Conservation (phyloP, 2,797 vertebrate genomes). For the Microhierax caerulescens region DNA sequence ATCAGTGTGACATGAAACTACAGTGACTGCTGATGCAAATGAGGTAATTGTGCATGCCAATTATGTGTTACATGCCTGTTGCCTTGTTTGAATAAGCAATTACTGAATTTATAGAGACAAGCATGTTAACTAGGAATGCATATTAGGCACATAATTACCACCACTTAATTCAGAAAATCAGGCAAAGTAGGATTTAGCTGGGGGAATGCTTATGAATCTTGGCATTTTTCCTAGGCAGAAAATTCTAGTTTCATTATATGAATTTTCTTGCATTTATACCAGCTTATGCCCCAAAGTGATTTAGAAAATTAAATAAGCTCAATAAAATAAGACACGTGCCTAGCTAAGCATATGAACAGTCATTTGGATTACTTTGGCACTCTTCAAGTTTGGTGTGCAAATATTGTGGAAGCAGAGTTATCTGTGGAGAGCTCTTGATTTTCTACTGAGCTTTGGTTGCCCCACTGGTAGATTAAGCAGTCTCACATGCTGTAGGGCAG, state of each 20-base stretch:
- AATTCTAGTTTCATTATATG: slow-evolving; percentile 18
- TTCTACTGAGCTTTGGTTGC: background rate
- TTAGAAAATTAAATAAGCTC: slow-evolving; percentile 1
- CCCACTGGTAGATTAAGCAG: background rate
- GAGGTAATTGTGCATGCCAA: slow-evolving; percentile 40
- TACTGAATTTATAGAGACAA: slow-evolving; percentile 57
- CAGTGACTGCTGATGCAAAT: slow-evolving; percentile 43
- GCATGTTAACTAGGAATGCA: slow-evolving; percentile 48
- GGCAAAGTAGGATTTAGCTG: slow-evolving; percentile 16
- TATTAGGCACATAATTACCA: slow-evolving; percentile 53
- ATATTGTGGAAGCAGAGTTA: background rate
- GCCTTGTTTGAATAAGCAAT: slow-evolving; percentile 55
- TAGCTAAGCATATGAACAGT: background rate
- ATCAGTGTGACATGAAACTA: slow-evolving; percentile 45
- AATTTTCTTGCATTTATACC: slow-evolving; percentile 34
- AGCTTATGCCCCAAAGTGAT: background rate
- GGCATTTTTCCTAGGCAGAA: slow-evolving; percentile 28
- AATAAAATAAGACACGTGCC: background rate
- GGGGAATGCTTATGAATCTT: slow-evolving; percentile 29
- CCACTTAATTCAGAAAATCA: slow-evolving; percentile 59
- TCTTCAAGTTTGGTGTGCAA: background rate
- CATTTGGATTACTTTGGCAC: background rate
- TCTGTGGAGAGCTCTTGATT: background rate
- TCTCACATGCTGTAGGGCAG: background rate
- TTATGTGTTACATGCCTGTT: slow-evolving; percentile 48